Base-by-base conservation (phyloP, 2,113 vertebrate species). In the Varanus salvator region DNA sequence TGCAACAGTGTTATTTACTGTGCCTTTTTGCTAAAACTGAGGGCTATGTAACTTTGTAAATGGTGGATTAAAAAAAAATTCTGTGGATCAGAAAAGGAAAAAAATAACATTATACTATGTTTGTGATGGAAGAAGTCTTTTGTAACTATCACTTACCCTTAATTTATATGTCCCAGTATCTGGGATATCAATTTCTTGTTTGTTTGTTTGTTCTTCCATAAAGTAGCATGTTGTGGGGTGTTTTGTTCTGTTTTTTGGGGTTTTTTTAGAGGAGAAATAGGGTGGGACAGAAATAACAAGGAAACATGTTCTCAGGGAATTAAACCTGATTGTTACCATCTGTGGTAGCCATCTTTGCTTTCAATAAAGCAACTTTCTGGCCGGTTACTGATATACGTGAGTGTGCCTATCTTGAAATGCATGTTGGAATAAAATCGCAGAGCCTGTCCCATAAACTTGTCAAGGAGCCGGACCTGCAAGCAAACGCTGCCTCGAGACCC, bases 1-100 rank as follows among this genome's bases (percentile, higher is more conserved):
- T 93, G 95, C 23, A 94, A 95, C 98, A 98, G 99, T 99, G 98
- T 97, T 98, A 98, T 96, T 97, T 98, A 99, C 98, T 99, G 98
- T 98, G 96, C 93, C 89, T 95, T 94, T 93, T 95, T 92, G 93
- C 77, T 50, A 34, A 44, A 87, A 34, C 34, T 54, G 92, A 95
- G 89, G 88, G 86, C 88, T 92, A 94, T 93, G 95, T 96, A 94
- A 94, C 91, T 95, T 91, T 83, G 90, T 50, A 92, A 90, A 93
- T 91, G 27, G 44, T 74, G 90, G 90, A 90, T 96, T 94, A 95
- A 95, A 95, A 93, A 21, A 27, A 38, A 52, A 66, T 95, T 5
- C 97, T 97, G 97, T 98, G 97, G 97, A 98, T 98, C 98, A 93
- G 97, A 97, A 96, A 96, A 94, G 90, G 87, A 92, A 92, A 92